These are phyloP conservation scores for Eledone cirrhosa DNA, from an alignment of 2,888 invertebrate genomes.

Conservation along the genomic window DNA sequence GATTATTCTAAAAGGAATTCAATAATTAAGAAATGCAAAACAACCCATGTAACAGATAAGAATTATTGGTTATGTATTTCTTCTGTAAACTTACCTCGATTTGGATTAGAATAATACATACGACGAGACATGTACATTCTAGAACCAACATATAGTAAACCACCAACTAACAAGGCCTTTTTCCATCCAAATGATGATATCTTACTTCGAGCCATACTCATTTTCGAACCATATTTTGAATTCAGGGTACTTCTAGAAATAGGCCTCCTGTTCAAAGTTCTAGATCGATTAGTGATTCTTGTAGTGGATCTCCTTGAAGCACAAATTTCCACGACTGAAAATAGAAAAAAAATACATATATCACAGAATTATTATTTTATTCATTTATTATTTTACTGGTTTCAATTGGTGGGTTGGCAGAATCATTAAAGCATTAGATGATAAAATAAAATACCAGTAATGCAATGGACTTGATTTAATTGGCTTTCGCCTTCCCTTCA, in stretches of 20 bases:
- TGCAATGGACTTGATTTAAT: no score
- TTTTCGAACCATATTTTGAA: neutral
- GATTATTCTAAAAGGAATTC: no score
- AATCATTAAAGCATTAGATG: no score
- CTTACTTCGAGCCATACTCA: neutral
- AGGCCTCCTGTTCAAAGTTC: neutral
- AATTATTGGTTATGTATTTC: no score
- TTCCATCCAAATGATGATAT: conserved; percentile 17
- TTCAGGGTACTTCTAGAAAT: neutral
- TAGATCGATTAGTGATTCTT: neutral
- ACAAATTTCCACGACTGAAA: conserved; percentile 5
- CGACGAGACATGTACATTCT: neutral
- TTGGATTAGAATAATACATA: neutral
- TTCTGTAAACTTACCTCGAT: conserved; percentile 22
- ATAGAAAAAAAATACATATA: neutral
- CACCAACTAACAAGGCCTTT: conserved; percentile 4
- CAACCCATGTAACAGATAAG: no score
- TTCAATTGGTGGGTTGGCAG: no score
- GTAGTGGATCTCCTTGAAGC: neutral
- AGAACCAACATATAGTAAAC: conserved; percentile 12
- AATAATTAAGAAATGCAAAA: no score
- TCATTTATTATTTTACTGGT: no score
- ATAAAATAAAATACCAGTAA: no score
- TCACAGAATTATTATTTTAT: no score
- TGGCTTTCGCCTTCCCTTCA: no score